These are phyloP conservation scores for Toxostoma redivivum DNA, from an alignment of 2,113 vertebrate genomes.

Conservation along the genomic window DNA sequence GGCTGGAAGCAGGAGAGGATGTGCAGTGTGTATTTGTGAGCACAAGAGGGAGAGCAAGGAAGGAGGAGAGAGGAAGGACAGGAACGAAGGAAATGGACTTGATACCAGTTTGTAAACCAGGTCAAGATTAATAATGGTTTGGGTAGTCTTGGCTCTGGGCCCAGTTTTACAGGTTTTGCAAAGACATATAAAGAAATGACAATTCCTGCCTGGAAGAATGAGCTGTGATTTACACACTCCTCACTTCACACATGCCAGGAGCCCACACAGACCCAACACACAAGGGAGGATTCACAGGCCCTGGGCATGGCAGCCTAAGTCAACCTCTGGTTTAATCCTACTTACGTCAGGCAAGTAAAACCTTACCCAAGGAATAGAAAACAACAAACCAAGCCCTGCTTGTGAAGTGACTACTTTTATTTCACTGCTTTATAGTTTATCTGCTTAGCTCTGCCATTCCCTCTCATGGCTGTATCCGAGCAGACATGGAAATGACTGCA, in stretches of 20 bases:
- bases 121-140: not conserved
- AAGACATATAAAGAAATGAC: not conserved
- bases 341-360: not conserved
- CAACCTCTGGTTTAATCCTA: conserved; percentile 6
- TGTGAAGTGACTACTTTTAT: not conserved
- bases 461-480: not conserved
- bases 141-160: not conserved
- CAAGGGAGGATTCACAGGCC: not conserved
- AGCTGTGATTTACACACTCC: not conserved
- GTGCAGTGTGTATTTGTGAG: conserved; percentile 33
- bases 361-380: not conserved
- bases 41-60: conserved; percentile 59
- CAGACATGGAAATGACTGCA: conserved; percentile 7
- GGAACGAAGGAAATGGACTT: not conserved
- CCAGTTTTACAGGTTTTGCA: not conserved
- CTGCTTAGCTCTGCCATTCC: not conserved
- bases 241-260: not conserved
- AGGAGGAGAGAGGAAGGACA: not conserved
- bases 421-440: not conserved
- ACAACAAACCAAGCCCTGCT: not conserved
- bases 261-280: not conserved
- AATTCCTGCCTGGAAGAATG: not conserved
- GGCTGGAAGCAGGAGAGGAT: not conserved
- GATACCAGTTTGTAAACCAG: not conserved
- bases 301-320: not conserved